Conservation (phyloP, 2,888 invertebrate genomes). For the Cremastinae sp. region DNA sequence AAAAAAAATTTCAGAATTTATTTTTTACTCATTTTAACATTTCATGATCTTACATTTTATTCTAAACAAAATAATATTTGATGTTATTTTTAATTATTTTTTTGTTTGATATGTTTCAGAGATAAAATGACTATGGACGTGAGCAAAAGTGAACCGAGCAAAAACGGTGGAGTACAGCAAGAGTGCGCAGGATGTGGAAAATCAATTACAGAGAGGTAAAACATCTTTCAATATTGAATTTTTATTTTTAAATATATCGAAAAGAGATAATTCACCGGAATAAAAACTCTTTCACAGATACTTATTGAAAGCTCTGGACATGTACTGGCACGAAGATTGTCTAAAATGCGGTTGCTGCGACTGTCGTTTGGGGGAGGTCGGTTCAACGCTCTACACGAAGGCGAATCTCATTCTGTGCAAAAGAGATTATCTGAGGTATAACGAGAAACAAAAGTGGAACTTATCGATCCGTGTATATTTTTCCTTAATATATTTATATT, state of each 20-base stretch:
- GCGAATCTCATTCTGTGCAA: conserved; percentile 95
- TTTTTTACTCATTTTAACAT: background rate
- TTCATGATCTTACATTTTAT: conserved; percentile 7
- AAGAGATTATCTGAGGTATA: conserved; percentile 93
- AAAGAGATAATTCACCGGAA: too few relatives aligned
- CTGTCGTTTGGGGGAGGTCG: conserved; percentile 95
- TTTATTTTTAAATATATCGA: too few relatives aligned
- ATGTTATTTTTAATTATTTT: too few relatives aligned
- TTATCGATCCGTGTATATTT: background rate
- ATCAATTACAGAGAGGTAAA: conserved; percentile 89
- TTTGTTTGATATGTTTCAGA: conserved; percentile 63
- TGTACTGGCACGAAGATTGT: conserved; percentile 97
- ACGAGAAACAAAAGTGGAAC: conserved; percentile 17
- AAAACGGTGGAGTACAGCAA: conserved; percentile 80
- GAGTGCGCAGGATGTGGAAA: conserved; percentile 94
- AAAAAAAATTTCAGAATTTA: too few relatives aligned
- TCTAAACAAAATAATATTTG: background rate
- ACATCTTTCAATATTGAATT: too few relatives aligned
- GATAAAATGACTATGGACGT: conserved; percentile 78
- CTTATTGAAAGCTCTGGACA: conserved; percentile 91
- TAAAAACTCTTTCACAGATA: conserved; percentile 73
- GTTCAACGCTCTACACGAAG: conserved; percentile 94
- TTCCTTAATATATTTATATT: background rate
- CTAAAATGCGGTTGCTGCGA: conserved; percentile 96
- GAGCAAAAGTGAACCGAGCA: conserved; percentile 75